Evolutionary conservation across 1,140 invertebrate species (phyloP).

Genomic region (Sycophila sp.): DNA sequence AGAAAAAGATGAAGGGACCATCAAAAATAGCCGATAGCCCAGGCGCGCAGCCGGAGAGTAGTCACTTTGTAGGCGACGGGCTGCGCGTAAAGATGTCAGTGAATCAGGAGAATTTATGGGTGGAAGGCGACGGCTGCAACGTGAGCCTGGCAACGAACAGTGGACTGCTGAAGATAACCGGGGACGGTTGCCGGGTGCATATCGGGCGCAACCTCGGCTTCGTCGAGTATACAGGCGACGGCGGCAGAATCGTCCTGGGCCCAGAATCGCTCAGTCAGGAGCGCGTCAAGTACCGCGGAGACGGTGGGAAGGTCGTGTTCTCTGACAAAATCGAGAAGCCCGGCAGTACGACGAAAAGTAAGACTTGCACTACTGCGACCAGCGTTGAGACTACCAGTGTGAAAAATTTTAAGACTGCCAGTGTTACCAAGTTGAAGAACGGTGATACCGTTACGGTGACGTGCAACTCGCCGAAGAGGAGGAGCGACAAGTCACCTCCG

Average conservation of each 20-base stretch:
- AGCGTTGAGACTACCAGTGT: no score
- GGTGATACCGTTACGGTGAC: background rate
- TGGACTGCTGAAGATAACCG: constrained; percentile 49
- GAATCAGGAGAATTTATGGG: constrained; percentile 45
- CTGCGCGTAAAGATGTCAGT: constrained; percentile 41
- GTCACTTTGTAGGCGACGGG: constrained; percentile 49
- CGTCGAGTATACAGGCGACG: constrained; percentile 56
- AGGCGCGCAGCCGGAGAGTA: background rate
- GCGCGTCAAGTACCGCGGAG: constrained; percentile 49
- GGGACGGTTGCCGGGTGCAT: constrained; percentile 53
- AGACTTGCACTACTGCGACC: background rate
- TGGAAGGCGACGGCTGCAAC: constrained; percentile 54
- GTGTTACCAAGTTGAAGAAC: background rate
- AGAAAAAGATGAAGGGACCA: background rate
- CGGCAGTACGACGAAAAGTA: background rate
- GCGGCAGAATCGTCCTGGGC: constrained; percentile 50
- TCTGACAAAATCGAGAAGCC: background rate
- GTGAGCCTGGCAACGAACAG: constrained; percentile 47
- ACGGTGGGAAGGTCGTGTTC: constrained; percentile 45
- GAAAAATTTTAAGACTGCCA: no score
- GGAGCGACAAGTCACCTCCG: no score
- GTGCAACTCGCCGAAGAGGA: no score
- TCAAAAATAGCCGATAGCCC: background rate
- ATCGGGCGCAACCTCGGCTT: constrained; percentile 49
- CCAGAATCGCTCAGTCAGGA: constrained; percentile 35